Evolutionary conservation across 2,888 invertebrate genomes (phyloP), one percentile per base, ranked within the genome.

Genomic region (Nematopogon swammerdamellus): DNA sequence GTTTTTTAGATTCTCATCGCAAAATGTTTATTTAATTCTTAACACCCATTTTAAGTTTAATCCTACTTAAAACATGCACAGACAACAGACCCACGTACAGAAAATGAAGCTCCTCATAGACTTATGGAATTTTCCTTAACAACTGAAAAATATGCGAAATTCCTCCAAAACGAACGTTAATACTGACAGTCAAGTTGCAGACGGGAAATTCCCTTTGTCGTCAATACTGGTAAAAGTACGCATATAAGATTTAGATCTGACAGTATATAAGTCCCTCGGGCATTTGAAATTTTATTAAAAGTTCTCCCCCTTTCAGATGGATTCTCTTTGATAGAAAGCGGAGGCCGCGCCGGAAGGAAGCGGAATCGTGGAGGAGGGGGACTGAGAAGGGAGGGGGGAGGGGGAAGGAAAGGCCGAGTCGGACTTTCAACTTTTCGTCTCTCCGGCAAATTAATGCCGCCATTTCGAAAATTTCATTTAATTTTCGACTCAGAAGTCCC

Each of bases 261-360:
- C 60, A 67, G 68, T 69, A 64, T 67, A 67, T 64, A 63, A 70
- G 60, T 61, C 73, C 76, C 67, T 54, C 62, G 62, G 71, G 76
- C 74, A 64, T 64, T 69, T 57, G 63, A 67, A 68, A 75, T 77
- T 77, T 76, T 77, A 76, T 77, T 74, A 76, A 74, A 77, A 75
- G 65, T 77, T 72, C 67, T 65, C 72, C 73, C 49, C 72, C 70
- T 75, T 76, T 73, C 65, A 72, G 67, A 73, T 67, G 72, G 72
- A 70, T 72, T 73, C 65, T 69, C 65, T 75, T 73, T 75, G 75
- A 79, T 72, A 73, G 69, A 67, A 70, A 63, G 64, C 69, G 67
- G 66, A 59, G 59, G 48, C 42, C 19, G 44, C 19, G 44, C 19
- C 25, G 20, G 42, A 20, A 19, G 47, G 42, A 17, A 19, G 30